Evolutionary conservation across 64 coral and sea anemone species (phyloP).

Genomic region (Dendrophyllia cribrosa): DNA sequence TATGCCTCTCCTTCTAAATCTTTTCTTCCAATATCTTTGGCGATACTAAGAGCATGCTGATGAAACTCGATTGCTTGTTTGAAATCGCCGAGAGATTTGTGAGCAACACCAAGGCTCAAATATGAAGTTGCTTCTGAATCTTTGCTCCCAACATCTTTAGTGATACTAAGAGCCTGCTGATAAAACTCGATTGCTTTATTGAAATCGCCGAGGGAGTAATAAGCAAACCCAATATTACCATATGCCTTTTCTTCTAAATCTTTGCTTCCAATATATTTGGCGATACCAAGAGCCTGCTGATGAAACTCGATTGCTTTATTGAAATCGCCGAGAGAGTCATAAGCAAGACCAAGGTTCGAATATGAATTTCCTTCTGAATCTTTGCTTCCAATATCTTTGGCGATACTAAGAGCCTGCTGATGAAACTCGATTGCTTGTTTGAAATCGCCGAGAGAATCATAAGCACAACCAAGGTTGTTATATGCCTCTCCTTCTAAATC

Average conservation of each 20-base stretch:
- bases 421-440: conserved; percentile 1
- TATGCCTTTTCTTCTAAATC: neutral
- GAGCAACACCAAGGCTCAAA: neutral
- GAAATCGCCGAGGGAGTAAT: neutral
- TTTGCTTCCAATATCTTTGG: neutral
- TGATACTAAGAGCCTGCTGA: neutral
- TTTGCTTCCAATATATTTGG: conserved; percentile 3
- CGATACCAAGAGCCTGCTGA: neutral
- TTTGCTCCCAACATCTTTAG: neutral
- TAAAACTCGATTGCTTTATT: neutral
- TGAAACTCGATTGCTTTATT: neutral
- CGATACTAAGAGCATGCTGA: neutral
- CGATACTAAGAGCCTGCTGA: neutral
- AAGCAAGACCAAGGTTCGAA: neutral
- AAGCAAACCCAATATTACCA: neutral
- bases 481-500: too few relatives aligned
- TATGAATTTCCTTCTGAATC: neutral
- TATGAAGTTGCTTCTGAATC: neutral
- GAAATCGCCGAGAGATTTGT: neutral
- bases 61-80: neutral
- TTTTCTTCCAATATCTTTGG: neutral
- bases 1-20: conserved; percentile 13
- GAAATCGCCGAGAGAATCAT: neutral
- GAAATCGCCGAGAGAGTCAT: neutral
- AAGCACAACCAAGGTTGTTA: neutral